These are phyloP conservation scores for Noctua pronuba DNA, from an alignment of 2,888 invertebrate species.

Conservation along the genomic window DNA sequence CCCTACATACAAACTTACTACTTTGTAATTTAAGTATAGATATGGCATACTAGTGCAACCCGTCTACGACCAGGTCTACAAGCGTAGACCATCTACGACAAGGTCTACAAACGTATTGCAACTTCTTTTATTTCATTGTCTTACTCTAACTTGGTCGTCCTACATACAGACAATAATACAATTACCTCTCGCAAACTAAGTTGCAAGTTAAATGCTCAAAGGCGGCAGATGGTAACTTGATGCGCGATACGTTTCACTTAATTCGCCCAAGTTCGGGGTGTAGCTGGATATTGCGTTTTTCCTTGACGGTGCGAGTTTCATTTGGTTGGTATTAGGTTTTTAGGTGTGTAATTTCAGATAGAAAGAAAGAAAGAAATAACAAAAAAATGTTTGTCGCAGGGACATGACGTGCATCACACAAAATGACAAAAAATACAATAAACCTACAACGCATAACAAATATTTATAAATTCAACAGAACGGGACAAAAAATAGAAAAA, in stretches of 20 bases:
- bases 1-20: too few relatives aligned
- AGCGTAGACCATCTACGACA: background rate
- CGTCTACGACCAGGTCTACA: background rate
- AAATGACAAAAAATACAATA: too few relatives aligned
- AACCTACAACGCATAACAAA: too few relatives aligned
- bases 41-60: background rate
- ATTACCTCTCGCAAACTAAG: constrained; percentile 66
- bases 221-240: constrained; percentile 66
- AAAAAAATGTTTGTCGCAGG: too few relatives aligned
- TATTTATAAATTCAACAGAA: too few relatives aligned
- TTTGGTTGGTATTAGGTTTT: background rate
- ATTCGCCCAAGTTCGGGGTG: constrained; percentile 46
- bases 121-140: constrained; percentile 21
- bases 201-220: constrained; percentile 69
- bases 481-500: too few relatives aligned
- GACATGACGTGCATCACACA: too few relatives aligned
- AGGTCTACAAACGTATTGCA: background rate
- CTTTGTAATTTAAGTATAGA: too few relatives aligned
- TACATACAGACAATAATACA: constrained; percentile 67
- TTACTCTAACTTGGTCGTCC: constrained; percentile 42
- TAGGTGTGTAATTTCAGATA: background rate
- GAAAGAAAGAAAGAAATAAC: too few relatives aligned
- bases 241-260: constrained; percentile 64
- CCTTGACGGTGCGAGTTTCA: background rate
- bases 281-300: constrained; percentile 37